phyloP scores from a whole-genome alignment of 2,113 vertebrate genomes.

The Daboia siamensis region DNA sequence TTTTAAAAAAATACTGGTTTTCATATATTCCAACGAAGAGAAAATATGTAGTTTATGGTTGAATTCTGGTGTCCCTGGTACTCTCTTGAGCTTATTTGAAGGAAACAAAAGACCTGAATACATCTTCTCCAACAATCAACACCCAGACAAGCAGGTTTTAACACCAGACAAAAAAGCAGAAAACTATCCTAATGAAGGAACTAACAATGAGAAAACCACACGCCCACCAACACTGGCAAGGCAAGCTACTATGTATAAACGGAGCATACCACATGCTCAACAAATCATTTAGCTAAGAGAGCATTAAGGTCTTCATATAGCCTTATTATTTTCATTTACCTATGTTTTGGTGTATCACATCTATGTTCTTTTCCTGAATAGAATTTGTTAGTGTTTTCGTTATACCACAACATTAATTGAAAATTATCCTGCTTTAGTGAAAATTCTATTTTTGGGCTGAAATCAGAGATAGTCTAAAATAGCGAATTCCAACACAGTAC shows the following conservation, averaged over 20 bases:
- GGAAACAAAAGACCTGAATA: neutral
- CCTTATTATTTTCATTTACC: neutral
- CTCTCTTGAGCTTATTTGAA: neutral
- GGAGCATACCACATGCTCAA: neutral
- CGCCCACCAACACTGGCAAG: neutral
- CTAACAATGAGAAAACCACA: neutral
- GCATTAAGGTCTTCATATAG: neutral
- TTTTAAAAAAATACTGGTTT: neutral
- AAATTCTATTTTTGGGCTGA: neutral
- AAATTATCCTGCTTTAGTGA: neutral
- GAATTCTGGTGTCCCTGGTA: neutral
- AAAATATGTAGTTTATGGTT: neutral
- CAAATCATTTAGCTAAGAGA: neutral
- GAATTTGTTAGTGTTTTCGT: neutral
- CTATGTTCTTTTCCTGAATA: neutral
- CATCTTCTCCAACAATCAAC: neutral
- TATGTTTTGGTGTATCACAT: neutral
- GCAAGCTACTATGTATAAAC: neutral
- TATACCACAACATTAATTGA: neutral
- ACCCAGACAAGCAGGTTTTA: neutral
- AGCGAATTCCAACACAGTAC: neutral
- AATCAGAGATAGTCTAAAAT: neutral
- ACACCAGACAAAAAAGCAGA: neutral
- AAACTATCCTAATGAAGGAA: neutral
- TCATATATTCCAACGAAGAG: neutral